These are phyloP conservation scores for Drosophila melanosoma DNA, from an alignment of 2,888 invertebrate genomes.

Conservation along the genomic window DNA sequence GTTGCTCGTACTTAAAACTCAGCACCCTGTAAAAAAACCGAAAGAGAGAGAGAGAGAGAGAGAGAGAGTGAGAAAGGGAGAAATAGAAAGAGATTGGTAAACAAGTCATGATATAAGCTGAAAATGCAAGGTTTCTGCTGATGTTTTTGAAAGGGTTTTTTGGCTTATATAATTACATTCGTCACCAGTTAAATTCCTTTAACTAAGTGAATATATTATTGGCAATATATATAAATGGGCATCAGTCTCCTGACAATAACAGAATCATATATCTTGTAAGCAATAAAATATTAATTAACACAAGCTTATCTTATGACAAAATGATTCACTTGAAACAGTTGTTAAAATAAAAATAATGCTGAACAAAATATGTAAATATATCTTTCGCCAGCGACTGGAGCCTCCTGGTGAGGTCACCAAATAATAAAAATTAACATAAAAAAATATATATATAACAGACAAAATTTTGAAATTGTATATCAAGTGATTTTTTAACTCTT, in stretches of 20 bases:
- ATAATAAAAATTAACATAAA: neutral
- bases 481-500: neutral
- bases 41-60: neutral
- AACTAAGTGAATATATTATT: neutral
- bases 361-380: neutral
- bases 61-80: neutral
- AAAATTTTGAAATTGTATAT: neutral
- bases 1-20: constrained; percentile 81
- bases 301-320: neutral
- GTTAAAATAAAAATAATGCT: neutral
- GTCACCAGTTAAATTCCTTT: neutral
- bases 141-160: neutral
- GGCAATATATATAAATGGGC: neutral
- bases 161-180: neutral
- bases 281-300: neutral
- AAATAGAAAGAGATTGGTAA: neutral
- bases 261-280: neutral
- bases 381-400: neutral
- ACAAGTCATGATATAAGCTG: neutral
- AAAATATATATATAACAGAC: neutral
- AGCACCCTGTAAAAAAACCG: constrained; percentile 69
- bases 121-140: neutral
- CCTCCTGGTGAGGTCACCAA: neutral
- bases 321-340: neutral
- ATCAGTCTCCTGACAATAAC: neutral